Evolutionary conservation across 2,113 vertebrate species (phyloP), one percentile per base, ranked within the genome.

Genomic region (Peromyscus leucopus): DNA sequence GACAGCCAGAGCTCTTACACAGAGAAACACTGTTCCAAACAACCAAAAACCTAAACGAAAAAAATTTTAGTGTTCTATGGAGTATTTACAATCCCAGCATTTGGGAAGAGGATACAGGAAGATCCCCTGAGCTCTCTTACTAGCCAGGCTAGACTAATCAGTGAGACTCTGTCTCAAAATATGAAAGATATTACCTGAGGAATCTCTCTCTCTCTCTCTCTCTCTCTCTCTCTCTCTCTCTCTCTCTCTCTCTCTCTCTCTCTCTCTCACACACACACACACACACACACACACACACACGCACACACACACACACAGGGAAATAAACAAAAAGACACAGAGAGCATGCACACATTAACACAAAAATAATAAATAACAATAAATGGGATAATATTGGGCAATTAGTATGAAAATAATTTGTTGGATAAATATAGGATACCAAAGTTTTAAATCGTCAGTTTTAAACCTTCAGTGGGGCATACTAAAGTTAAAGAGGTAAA

Each of bases 51-150:
- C 16, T 8, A 72, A 72, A n/a, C 69, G 21, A n/a, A n/a, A n/a
- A 82, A 59, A 59, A 24, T 15, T 21, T n/a, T 24, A 6, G 36
- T n/a, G 33, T n/a, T 57, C 19, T 24, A 36, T 1, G 7, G 21
- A n/a, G 5, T 17, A 9, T 16, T 83, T 83, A 2, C n/a, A 83
- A 5, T 83, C 33, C 5, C 21, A 82, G 55, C 1, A 82, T 17
- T 1, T 1, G 31, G 33, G 8, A 59, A n/a, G 4, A 22, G 5
- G 2, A 82, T 2, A 21, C 48, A 36, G 4, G 15, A 42, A 48
- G 42, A 76, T 46, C 3, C 22, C 24, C 24, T 42, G 39, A 5
- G 22, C 11, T 80, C 51, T n/a, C 51, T 36, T 10, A 31, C 7
- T 4, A 51, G 46, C 7, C 33, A 82, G 4, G 0, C 15, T n/a